A percentile compares a stretch with the other conserved stretches of the same genome.
Conservation (phyloP, 2,888 invertebrate species). For the Lobophora halterata region DNA sequence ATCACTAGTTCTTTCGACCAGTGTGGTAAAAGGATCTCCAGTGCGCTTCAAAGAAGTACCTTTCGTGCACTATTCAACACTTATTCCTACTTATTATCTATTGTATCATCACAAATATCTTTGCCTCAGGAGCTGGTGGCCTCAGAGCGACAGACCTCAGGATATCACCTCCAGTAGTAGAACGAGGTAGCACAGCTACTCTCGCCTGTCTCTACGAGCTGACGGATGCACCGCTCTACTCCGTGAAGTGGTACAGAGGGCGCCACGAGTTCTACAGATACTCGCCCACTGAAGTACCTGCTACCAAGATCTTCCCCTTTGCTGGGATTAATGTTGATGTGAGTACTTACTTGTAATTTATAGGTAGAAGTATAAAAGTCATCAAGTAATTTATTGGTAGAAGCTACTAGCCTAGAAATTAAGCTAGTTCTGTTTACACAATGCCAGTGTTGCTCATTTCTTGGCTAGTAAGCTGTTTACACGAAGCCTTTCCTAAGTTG, state of each 20-base stretch:
- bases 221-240: constrained; percentile 84
- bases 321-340: constrained; percentile 85
- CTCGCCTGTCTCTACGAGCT: constrained; percentile 83
- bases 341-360: constrained; percentile 49
- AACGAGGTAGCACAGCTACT: constrained; percentile 80
- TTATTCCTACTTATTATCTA: too few relatives aligned
- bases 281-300: constrained; percentile 83
- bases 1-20: too few relatives aligned
- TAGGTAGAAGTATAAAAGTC: neutral
- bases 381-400: too few relatives aligned
- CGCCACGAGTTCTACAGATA: constrained; percentile 84
- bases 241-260: constrained; percentile 86
- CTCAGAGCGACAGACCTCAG: constrained; percentile 76
- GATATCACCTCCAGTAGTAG: constrained; percentile 82
- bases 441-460: too few relatives aligned
- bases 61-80: too few relatives aligned
- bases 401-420: too few relatives aligned
- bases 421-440: too few relatives aligned
- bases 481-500: too few relatives aligned
- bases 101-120: too few relatives aligned
- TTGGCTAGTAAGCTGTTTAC: too few relatives aligned
- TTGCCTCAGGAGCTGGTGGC: constrained; percentile 67
- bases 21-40: too few relatives aligned
- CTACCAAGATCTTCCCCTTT: constrained; percentile 83
- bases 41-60: too few relatives aligned